Base-by-base conservation (phyloP, 1,140 invertebrate species). In the Drusus annulatus region DNA sequence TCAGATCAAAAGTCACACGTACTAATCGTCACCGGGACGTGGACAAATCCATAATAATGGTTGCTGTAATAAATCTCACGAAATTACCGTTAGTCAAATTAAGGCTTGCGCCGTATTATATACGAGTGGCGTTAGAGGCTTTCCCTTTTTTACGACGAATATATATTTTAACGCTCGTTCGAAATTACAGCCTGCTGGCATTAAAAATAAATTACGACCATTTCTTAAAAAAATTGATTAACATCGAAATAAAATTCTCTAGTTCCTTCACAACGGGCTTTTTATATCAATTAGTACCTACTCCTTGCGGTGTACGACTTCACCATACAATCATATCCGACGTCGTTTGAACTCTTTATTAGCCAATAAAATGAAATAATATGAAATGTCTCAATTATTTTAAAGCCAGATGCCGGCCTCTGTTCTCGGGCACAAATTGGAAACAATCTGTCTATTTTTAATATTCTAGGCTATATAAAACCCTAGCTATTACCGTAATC, bases 161-260 rank as follows among this genome's bases (percentile, higher is more conserved):
- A 50, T 69, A 31, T 45, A 69, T 19, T 69, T 69, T 69, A 63
- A 69, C 21, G 65, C 31, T 23, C 25, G 25, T 45, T 36, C 25
- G n/a, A 69, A 69, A 69, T 69, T 69, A 69, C 36, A 69, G 16
- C 65, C 65, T 69, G 4, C 60, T 28, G 28, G 65, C 65, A 36
- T 50, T 45, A 16, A 17, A 45, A 50, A 36, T 36, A 69, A 69
- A 69, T 45, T 45, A 25, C n/a, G 28, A 50, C 23, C 21, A 10
- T 31, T 69, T 69, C 28, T n/a, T 50, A 16, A 45, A 69, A 45
- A 69, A 69, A 36, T 63, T 63, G 60, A 63, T 63, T 63, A 63
- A 63, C 60, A 63, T 63, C 60, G 60, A 63, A 63, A 63, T 63
- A 23, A 63, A 63, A 63, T 45, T 45, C 36, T 45, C 36, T 13